phyloP scores from a whole-genome alignment of 2,888 invertebrate species.

The Arrhopalites spinosus region DNA sequence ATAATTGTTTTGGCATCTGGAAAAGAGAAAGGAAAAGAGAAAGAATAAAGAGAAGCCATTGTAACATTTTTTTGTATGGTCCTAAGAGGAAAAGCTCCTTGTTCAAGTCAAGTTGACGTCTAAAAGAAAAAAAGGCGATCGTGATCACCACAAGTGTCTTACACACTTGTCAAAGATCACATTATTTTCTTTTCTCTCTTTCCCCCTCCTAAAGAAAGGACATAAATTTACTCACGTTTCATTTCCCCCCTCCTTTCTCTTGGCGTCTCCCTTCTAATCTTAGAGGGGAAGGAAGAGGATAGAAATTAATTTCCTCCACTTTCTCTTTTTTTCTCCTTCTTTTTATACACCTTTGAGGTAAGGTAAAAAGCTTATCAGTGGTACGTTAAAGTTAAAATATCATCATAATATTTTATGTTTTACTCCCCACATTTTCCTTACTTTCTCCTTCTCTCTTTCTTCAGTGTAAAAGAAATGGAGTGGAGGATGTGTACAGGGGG shows the following conservation, averaged over 20 bases:
- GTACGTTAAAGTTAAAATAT: slow-evolving; percentile 3
- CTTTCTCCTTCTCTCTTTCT: too few species aligned
- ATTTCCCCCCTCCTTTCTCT: too few species aligned
- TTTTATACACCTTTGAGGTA: neutral
- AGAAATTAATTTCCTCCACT: neutral
- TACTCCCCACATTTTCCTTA: too few species aligned
- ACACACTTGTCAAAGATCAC: neutral
- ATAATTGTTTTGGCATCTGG: too few species aligned
- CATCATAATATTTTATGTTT: neutral
- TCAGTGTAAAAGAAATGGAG: too few species aligned
- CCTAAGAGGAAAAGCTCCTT: neutral
- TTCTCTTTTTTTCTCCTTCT: neutral
- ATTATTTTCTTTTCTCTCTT: neutral
- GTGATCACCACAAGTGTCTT: slow-evolving; percentile 16
- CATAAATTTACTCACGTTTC: too few species aligned
- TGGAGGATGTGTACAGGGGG: too few species aligned
- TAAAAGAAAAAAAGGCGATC: too few species aligned
- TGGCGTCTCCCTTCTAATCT: too few species aligned
- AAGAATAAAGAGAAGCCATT: too few species aligned
- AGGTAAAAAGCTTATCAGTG: slow-evolving; percentile 1
- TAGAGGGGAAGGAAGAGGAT: neutral
- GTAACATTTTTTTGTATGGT: too few species aligned
- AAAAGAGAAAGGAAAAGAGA: too few species aligned
- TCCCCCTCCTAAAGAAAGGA: neutral
- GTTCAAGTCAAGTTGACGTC: slow-evolving; percentile 3